Conservation (phyloP, 2,888 invertebrate genomes). For the Enchytraeus crypticus region DNA sequence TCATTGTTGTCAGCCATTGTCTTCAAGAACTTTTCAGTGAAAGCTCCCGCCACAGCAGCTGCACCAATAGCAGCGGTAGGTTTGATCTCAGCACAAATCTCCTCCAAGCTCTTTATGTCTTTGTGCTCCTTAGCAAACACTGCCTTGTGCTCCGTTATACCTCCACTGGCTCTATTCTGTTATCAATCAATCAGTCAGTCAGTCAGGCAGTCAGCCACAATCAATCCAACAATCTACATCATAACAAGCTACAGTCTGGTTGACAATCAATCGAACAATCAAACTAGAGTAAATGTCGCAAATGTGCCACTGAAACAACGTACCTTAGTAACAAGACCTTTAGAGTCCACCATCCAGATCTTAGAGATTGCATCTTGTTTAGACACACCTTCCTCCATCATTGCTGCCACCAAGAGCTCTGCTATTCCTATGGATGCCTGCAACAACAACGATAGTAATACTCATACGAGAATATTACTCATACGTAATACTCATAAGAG, state of each 20-base stretch:
- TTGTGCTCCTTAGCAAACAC: conserved; percentile 67
- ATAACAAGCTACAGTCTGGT: no score
- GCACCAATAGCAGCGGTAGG: conserved; percentile 94
- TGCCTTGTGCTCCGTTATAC: conserved; percentile 57
- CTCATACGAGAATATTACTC: no score
- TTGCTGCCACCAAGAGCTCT: conserved; percentile 79
- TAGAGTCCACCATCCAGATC: conserved; percentile 93
- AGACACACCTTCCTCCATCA: conserved; percentile 66
- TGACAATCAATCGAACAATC: no score
- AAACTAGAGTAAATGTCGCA: no score
- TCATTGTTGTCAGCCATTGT: conserved; percentile 76
- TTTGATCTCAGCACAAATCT: conserved; percentile 68
- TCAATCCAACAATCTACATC: no score
- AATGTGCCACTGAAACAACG: no score
- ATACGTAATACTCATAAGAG: no score
- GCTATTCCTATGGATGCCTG: conserved; percentile 91
- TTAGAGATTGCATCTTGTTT: conserved; percentile 67
- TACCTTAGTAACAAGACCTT: conserved; percentile 59
- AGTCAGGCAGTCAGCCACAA: no score
- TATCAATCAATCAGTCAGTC: no score
- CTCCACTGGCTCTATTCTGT: conserved; percentile 67
- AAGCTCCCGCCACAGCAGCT: conserved; percentile 86
- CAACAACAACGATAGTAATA: no score
- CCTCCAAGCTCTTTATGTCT: conserved; percentile 63
- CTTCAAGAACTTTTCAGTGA: conserved; percentile 67